Base-by-base conservation (phyloP, 2,113 vertebrate species). In the Scartelaos histophorus region DNA sequence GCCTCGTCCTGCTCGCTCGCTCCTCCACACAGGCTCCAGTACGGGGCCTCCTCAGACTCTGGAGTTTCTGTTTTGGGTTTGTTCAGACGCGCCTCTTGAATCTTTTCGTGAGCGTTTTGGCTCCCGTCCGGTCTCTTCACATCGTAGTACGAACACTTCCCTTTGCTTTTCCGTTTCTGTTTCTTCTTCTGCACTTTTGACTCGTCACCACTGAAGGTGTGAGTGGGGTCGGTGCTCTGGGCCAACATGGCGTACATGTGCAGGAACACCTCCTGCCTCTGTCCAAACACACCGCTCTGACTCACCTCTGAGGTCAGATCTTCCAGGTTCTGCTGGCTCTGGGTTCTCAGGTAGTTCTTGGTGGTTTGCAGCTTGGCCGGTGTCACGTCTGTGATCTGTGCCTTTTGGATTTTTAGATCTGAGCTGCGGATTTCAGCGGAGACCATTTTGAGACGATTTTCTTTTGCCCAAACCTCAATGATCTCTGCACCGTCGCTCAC, bases 31-130 rank as follows among this genome's bases (percentile, higher is more conserved):
- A 69, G 60, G 1, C 62, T 67, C 67, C 62, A 61, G 58, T 77
- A 69, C 0, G 15, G n/a, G 74, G 81, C 76, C 0, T 73, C 57
- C 79, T 61, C 74, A n/a, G n/a, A n/a, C n/a, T n/a, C n/a, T n/a
- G n/a, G n/a, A n/a, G n/a, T n/a, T n/a, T n/a, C n/a, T n/a, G n/a
- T n/a, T n/a, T n/a, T n/a, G 21, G 70, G 79, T 64, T 64, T 13
- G 1, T 82, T 15, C 75, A 45, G 70, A 11, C 17, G 19, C 19
- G 17, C 4, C 34, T 34, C 29, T 16, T 22, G 13, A 29, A 7
- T 6, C 57, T 2, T 22, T 3, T 56, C 53, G 19, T 49, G 47
- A 16, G 3, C n/a, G 12, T 58, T 58, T 12, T 21, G 3, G 6
- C 22, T 58, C 11, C 2, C 22, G 5, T 61, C 25, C 16, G 5